Conservation (phyloP, 2,888 invertebrate genomes). For the Eueremaeus valkanovi region DNA sequence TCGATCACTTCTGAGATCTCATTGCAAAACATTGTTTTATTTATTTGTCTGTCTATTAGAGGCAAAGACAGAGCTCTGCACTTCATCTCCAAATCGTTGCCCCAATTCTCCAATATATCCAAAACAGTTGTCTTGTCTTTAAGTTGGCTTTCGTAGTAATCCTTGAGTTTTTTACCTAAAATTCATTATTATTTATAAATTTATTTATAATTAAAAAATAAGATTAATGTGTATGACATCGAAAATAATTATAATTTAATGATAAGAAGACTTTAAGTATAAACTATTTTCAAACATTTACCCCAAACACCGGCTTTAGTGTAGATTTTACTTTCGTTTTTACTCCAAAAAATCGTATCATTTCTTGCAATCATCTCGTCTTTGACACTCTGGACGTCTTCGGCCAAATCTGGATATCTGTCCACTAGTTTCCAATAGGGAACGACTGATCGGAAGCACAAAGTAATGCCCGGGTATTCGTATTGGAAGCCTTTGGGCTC, state of each 20-base stretch:
- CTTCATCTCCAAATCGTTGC: slow-evolving; percentile 33
- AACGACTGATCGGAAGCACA: slow-evolving; percentile 38
- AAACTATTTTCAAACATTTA: background rate
- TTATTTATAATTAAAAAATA: background rate
- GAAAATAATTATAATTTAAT: background rate
- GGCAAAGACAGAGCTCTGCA: slow-evolving; percentile 32
- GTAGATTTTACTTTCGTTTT: background rate
- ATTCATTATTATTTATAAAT: background rate
- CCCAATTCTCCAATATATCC: slow-evolving; percentile 18
- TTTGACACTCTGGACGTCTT: slow-evolving; percentile 25
- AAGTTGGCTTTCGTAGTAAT: slow-evolving; percentile 32
- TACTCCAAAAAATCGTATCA: slow-evolving; percentile 37
- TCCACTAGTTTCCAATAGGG: slow-evolving; percentile 32
- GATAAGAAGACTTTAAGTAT: background rate
- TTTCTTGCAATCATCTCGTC: background rate
- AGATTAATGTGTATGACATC: background rate
- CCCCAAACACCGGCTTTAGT: background rate
- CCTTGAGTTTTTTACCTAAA: slow-evolving; percentile 30
- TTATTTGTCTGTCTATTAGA: slow-evolving; percentile 6
- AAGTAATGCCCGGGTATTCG: slow-evolving; percentile 29
- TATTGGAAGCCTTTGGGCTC: slow-evolving; percentile 24
- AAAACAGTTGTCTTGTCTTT: background rate
- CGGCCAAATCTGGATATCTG: slow-evolving; percentile 34
- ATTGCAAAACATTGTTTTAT: slow-evolving; percentile 31
- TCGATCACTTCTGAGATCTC: slow-evolving; percentile 15